Conservation (phyloP, 1,140 invertebrate genomes). For the Gonatopus flavifemur region DNA sequence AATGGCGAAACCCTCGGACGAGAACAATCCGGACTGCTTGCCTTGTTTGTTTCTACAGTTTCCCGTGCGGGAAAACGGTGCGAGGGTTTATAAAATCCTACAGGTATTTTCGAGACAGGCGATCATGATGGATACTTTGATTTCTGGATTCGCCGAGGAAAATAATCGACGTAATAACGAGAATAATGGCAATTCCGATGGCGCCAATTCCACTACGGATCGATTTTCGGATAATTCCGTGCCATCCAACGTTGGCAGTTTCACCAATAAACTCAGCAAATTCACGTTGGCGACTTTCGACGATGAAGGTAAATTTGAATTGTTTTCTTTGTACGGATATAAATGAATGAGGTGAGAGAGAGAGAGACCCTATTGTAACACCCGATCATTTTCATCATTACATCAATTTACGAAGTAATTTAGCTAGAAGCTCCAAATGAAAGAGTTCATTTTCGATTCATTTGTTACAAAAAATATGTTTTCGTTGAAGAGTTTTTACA, state of each 20-base stretch:
- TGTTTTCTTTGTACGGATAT: background rate
- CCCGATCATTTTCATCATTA: background rate
- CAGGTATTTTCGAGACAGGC: constrained; percentile 90
- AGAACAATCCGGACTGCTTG: constrained; percentile 81
- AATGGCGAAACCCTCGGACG: constrained; percentile 80
- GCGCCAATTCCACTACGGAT: constrained; percentile 38
- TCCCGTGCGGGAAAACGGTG: constrained; percentile 80
- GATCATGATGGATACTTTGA: constrained; percentile 88
- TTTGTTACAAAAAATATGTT: background rate
- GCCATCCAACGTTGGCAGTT: constrained; percentile 53
- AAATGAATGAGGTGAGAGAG: background rate
- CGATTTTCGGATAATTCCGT: constrained; percentile 55
- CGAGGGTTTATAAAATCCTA: constrained; percentile 81
- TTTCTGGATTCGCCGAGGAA: constrained; percentile 81
- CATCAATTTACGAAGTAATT: too few relatives aligned
- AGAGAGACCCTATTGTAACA: background rate
- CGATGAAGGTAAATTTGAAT: constrained; percentile 77
- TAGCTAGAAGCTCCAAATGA: too few relatives aligned
- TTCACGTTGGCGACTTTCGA: constrained; percentile 87
- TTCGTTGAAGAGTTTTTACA: too few relatives aligned
- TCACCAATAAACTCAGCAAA: constrained; percentile 85
- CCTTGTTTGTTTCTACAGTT: constrained; percentile 90
- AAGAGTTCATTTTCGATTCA: too few relatives aligned
- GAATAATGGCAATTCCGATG: constrained; percentile 33
- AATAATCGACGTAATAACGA: constrained; percentile 63